A percentile compares a stretch with the other conserved stretches of the same genome.
Evolutionary conservation across 2,797 vertebrate species (phyloP).

Genomic region (Hapalemur alaotrensis): DNA sequence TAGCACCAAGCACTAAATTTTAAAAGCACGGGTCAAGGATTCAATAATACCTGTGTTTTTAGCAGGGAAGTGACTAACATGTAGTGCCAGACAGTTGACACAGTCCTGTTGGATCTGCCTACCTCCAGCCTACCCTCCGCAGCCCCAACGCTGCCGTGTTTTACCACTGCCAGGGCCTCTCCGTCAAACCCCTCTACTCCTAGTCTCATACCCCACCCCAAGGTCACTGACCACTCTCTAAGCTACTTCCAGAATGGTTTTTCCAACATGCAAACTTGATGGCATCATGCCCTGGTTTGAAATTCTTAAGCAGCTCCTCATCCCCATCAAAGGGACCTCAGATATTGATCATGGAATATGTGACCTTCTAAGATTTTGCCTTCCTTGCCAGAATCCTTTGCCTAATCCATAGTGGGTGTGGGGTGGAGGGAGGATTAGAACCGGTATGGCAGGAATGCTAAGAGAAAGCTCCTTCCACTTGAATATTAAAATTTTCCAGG

Average conservation of each 20-base stretch:
- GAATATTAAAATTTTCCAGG: background rate
- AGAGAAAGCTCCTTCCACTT: background rate
- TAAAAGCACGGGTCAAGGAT: background rate
- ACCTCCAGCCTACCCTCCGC: fast-evolving
- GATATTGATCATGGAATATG: background rate
- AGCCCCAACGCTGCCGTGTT: background rate
- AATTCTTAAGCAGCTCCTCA: background rate
- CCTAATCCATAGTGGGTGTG: no score
- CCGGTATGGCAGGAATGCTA: fast-evolving
- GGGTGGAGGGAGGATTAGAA: background rate
- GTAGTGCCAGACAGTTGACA: background rate
- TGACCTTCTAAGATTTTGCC: background rate
- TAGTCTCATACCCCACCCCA: background rate
- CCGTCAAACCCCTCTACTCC: background rate
- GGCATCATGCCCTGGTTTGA: background rate
- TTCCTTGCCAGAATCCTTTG: background rate
- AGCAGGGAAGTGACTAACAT: background rate
- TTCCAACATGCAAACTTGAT: background rate
- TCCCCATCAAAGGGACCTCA: background rate
- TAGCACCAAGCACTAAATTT: background rate
- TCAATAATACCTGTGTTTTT: background rate
- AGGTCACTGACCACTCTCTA: background rate
- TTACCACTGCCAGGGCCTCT: background rate
- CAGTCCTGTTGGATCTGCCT: background rate
- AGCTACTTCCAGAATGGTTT: background rate